Percentiles rank a stretch among this genome's conserved stretches.
phyloP scores from a whole-genome alignment of 35 echinoderm and acorn worm genomes.

The Patiria miniata region DNA sequence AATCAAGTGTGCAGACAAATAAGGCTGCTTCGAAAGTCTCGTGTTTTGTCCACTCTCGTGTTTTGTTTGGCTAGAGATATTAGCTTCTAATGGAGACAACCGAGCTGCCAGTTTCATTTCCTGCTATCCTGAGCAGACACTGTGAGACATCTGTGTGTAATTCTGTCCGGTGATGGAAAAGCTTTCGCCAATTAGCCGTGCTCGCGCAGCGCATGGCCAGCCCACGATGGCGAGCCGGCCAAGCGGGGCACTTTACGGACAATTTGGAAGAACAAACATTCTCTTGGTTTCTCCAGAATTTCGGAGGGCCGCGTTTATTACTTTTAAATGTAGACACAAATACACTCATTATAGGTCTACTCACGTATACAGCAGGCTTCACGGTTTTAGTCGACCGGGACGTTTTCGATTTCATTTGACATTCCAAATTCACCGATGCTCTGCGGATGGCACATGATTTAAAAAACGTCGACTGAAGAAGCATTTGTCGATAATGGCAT shows the following conservation, averaged over 20 bases:
- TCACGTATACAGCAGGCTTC: background rate
- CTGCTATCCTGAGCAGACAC: background rate
- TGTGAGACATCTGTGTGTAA: slow-evolving; percentile 7
- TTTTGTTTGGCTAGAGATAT: too few relatives aligned
- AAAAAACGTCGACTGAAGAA: background rate
- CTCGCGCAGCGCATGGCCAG: background rate
- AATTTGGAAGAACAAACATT: slow-evolving; percentile 10
- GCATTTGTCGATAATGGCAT: too few relatives aligned
- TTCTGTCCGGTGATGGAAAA: background rate
- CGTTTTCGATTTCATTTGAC: background rate
- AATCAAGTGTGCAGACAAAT: too few relatives aligned
- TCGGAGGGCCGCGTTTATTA: background rate
- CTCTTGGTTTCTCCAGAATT: background rate
- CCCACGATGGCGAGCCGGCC: background rate
- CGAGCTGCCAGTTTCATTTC: slow-evolving; percentile 7
- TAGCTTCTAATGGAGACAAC: background rate
- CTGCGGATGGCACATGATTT: background rate
- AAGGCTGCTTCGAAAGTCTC: too few relatives aligned
- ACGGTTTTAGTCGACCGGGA: background rate
- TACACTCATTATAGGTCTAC: background rate
- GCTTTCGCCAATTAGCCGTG: slow-evolving; percentile 3
- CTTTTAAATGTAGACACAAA: background rate
- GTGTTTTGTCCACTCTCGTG: too few relatives aligned
- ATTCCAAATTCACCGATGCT: background rate
- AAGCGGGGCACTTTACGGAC: slow-evolving; percentile 1